Evolutionary conservation across 2,797 vertebrate genomes (phyloP), one percentile per base, ranked within the genome.

Genomic region (Poeciliopsis presidionis): DNA sequence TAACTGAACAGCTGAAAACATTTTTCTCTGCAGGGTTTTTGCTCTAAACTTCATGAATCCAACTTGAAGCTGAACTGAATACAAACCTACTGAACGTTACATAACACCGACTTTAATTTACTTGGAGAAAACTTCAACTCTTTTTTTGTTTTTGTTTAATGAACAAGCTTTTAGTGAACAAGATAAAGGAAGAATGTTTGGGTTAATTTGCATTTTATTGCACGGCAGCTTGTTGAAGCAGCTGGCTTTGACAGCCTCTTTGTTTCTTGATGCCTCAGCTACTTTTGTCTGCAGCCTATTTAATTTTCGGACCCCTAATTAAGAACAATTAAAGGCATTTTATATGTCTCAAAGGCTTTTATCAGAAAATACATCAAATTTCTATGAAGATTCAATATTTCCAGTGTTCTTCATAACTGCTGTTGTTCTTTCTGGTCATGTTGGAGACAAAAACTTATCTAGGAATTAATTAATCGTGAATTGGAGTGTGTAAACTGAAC

Each of bases 261-360:
- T 63, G 39, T 69, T 69, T 67, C 63, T 25, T 41, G 63, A 20
- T 67, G 63, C 20, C 18, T 67, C 63, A 25, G 63, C 36, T 67
- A 67, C 63, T 69, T 69, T 69, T 43, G 39, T 69, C 65, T 69
- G 36, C 36, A 69, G 22, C 12, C 22, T 12, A n/a, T 69, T n/a
- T 41, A n/a, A 43, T 69, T 69, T 69, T 43, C 2, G 13, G 65
- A 43, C 65, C 65, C 41, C 39, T 69, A 43, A 69, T 69, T 69
- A 69, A 69, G 12, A 43, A n/a, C 65, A 69, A 43, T 69, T 69
- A 39, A 65, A 67, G 9, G 25, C 36, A 67, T 67, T 67, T 67
- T 5, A 65, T 22, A 8, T 6, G 20, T 67, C 41, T 67, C 22
- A 25, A 67, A 69, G 36, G 63, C 63, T 67, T 67, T 11, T 11